Percentiles rank a stretch among this genome's conserved stretches.
Evolutionary conservation across 2,797 vertebrate species (phyloP).

Genomic region (Micromesistius poutassou): DNA sequence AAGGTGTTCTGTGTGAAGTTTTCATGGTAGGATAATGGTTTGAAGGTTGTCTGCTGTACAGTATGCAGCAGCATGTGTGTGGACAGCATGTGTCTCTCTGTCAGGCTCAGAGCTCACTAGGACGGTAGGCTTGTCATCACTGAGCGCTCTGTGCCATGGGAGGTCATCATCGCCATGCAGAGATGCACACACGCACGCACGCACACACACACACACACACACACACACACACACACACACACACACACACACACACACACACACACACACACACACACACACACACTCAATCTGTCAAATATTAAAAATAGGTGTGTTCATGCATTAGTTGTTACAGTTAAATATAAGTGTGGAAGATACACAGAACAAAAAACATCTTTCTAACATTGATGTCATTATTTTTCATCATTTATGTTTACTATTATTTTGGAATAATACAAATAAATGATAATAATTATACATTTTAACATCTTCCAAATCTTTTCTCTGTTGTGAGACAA

Average conservation of each 20-base stretch:
- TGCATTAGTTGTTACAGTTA: neutral
- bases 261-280: neutral
- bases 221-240: slow-evolving; percentile 12
- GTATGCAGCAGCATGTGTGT: neutral
- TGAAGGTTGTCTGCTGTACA: too few species aligned
- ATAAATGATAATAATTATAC: neutral
- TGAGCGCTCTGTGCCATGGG: slow-evolving; percentile 66
- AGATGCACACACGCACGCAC: slow-evolving; percentile 31
- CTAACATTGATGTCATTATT: neutral
- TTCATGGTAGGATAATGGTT: neutral
- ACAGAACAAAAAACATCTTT: slow-evolving; percentile 10
- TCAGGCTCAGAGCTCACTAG: slow-evolving; percentile 64
- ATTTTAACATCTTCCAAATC: neutral
- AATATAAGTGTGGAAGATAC: slow-evolving; percentile 23
- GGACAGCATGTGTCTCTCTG: slow-evolving; percentile 12
- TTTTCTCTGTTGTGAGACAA: neutral
- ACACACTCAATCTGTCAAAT: neutral
- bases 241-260: neutral
- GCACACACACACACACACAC: slow-evolving; percentile 4
- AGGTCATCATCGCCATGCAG: slow-evolving; percentile 61
- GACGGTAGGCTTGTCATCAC: slow-evolving; percentile 63
- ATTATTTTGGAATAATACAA: neutral
- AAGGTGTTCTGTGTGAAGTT: neutral
- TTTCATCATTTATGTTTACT: neutral
- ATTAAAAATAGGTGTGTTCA: neutral